Percentiles rank a stretch among this genome's conserved stretches.
Evolutionary conservation across 2,797 vertebrate species (phyloP).

Genomic region (Melanogrammus aeglefinus): DNA sequence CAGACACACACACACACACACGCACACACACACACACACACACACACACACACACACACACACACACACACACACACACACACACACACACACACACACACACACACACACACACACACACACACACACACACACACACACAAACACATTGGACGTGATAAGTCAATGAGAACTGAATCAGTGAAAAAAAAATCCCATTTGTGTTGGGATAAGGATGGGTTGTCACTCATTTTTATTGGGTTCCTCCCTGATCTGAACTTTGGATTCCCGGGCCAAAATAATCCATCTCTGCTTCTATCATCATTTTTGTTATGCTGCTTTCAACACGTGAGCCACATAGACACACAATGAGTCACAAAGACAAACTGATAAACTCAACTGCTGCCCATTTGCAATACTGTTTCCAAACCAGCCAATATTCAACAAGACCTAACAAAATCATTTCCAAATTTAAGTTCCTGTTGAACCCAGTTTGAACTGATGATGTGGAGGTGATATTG

Average conservation of each 20-base stretch:
- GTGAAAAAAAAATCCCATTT: not conserved
- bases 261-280: not conserved
- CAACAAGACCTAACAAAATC: not conserved
- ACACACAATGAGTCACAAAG: not conserved
- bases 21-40: not conserved
- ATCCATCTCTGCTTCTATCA: not conserved
- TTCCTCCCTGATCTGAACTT: conserved; percentile 1
- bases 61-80: not conserved
- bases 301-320: not conserved
- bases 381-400: not conserved
- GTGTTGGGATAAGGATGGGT: not conserved
- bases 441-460: no score
- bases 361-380: not conserved
- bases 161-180: not conserved
- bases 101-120: not conserved
- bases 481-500: not conserved
- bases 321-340: not conserved
- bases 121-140: not conserved
- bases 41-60: not conserved
- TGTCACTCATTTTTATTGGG: not conserved
- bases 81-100: no score
- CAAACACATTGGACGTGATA: not conserved
- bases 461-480: no score
- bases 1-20: not conserved
- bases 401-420: not conserved